A percentile compares a stretch with the other conserved stretches of the same genome.
phyloP scores from a whole-genome alignment of 1,140 invertebrate species.

The Dendroctonus valens region DNA sequence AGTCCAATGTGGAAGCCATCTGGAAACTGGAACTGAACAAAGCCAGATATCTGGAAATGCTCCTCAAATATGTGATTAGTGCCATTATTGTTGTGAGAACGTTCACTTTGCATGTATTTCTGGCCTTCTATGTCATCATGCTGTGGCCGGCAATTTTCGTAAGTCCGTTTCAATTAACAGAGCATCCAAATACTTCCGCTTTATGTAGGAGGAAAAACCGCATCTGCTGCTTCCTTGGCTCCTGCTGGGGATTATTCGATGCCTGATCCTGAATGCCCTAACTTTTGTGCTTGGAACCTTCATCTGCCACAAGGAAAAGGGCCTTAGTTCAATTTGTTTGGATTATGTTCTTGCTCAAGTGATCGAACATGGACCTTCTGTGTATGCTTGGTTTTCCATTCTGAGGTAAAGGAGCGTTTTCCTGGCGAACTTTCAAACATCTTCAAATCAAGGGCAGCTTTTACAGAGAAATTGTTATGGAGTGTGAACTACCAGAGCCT shows the following conservation, averaged over 20 bases:
- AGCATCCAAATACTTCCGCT: constrained; percentile 3
- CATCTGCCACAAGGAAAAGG: constrained; percentile 16
- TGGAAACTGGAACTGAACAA: constrained; percentile 25
- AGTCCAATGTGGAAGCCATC: constrained; percentile 22
- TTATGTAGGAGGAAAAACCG: constrained; percentile 20
- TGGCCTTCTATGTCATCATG: constrained; percentile 29
- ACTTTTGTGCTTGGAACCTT: constrained; percentile 22
- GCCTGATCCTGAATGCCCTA: constrained; percentile 15
- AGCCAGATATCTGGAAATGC: constrained; percentile 13
- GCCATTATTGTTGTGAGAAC: constrained; percentile 19
- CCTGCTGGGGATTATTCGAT: constrained; percentile 20
- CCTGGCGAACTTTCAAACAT: background rate
- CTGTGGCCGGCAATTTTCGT: constrained; percentile 35
- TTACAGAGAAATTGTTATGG: constrained; percentile 9
- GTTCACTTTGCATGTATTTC: constrained; percentile 20
- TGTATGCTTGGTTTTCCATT: constrained; percentile 30
- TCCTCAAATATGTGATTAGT: constrained; percentile 25
- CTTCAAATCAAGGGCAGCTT: background rate
- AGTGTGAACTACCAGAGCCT: background rate
- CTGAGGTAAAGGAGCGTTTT: background rate
- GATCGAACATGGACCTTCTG: constrained; percentile 25
- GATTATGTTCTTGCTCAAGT: constrained; percentile 26
- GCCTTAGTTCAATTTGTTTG: constrained; percentile 19
- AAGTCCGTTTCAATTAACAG: constrained; percentile 6
- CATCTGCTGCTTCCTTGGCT: constrained; percentile 31